These are phyloP conservation scores for Melinaea marsaeus DNA, from an alignment of 2,888 invertebrate species.

Conservation along the genomic window DNA sequence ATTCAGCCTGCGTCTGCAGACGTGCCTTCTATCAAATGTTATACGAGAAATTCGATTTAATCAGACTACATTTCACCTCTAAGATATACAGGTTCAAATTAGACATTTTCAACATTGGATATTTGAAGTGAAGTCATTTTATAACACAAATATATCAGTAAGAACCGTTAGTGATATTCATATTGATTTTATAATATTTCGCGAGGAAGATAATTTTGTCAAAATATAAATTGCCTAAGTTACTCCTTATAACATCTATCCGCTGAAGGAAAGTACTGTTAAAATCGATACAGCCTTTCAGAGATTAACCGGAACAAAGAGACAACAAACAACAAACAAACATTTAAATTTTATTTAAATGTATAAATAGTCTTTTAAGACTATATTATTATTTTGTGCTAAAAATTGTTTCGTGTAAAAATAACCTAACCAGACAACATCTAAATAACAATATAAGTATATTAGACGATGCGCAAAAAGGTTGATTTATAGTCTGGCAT, in stretches of 20 bases:
- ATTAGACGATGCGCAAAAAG: slow-evolving; percentile 23
- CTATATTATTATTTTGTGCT: too few relatives aligned
- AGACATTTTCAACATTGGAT: background rate
- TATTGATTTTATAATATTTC: too few relatives aligned
- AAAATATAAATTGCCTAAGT: too few relatives aligned
- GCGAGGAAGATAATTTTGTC: too few relatives aligned
- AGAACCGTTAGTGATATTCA: too few relatives aligned
- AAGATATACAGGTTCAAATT: background rate
- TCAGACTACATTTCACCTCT: slow-evolving; percentile 26
- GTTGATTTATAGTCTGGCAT: slow-evolving; percentile 39
- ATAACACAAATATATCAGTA: background rate
- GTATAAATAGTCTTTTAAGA: too few relatives aligned
- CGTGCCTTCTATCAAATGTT: slow-evolving; percentile 50
- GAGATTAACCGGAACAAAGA: too few relatives aligned
- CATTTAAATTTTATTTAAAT: too few relatives aligned
- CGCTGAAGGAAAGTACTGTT: too few relatives aligned
- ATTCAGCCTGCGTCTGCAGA: slow-evolving; percentile 44
- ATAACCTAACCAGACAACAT: slow-evolving; percentile 10
- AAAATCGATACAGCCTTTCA: too few relatives aligned
- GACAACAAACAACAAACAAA: too few relatives aligned
- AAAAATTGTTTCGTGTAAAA: background rate
- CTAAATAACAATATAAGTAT: slow-evolving; percentile 15
- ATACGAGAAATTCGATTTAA: slow-evolving; percentile 40
- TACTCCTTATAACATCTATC: too few relatives aligned
- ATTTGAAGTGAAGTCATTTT: background rate